A percentile compares a stretch with the other conserved stretches of the same genome.
Conservation (phyloP, 2,113 vertebrate species). For the Daboia siamensis region DNA sequence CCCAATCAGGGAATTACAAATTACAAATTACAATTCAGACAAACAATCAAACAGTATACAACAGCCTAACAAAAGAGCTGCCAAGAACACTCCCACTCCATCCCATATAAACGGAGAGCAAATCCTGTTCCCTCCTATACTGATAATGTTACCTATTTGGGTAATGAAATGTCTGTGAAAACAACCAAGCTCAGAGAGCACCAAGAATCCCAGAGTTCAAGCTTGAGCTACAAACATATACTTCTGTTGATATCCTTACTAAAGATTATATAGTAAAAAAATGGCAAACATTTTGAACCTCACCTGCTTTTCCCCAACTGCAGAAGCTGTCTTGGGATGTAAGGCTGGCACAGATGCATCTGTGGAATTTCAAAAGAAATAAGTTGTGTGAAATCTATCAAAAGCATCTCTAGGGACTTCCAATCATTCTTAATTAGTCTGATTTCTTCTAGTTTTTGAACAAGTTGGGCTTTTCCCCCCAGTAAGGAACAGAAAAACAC, state of each 20-base stretch:
- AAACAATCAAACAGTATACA: background rate
- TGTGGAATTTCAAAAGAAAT: background rate
- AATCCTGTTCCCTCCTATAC: background rate
- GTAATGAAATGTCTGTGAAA: background rate
- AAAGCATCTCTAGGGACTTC: background rate
- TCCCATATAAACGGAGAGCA: background rate
- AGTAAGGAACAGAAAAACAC: background rate
- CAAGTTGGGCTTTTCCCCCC: background rate
- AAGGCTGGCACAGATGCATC: background rate
- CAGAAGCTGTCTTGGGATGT: background rate
- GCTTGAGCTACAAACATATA: background rate
- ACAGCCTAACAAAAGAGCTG: background rate
- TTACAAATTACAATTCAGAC: background rate
- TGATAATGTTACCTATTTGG: background rate
- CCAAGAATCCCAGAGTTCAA: background rate
- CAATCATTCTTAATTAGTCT: slow-evolving; percentile 4
- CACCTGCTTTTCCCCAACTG: background rate
- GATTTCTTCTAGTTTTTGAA: background rate
- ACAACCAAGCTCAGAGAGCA: background rate
- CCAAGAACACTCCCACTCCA: background rate
- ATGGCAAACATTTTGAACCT: background rate
- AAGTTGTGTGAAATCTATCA: background rate
- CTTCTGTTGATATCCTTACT: background rate
- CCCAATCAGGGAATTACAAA: background rate
- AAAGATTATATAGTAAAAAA: background rate